Evolutionary conservation across 2,888 invertebrate species (phyloP), one percentile per base, ranked within the genome.

Genomic region (Catocala sponsa): DNA sequence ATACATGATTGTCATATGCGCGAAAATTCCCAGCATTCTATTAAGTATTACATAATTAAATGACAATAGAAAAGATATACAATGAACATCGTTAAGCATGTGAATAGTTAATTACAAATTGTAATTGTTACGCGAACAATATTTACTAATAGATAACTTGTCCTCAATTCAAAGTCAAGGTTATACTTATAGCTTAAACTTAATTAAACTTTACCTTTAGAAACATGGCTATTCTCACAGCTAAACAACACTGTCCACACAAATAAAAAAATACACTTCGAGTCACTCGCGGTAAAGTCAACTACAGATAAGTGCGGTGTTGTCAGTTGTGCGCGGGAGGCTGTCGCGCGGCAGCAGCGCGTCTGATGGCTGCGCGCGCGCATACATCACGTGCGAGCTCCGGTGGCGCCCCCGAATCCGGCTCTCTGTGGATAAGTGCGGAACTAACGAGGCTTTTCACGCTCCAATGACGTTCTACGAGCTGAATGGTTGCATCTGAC

Each of bases 361-460:
- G 89, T 92, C 92, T 92, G 92, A 80, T 75, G 79, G 70, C 70
- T 85, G 89, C 88, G 88, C 89, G 70, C 79, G 92, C 92, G 91
- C 89, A 86, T 83, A 78, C 87, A 89, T 93, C 93, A 94, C 92
- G 93, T 93, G 94, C 92, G 82, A 63, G 65, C 78, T 73, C 73
- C 65, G 64, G 78, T 85, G 85, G 93, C 92, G 92, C 93, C 88
- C 76, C 76, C 69, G 73, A 62, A 84, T 86, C 77, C 88, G 88
- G 87, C 74, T 74, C 76, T 66, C 47, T 59, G 86, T 84, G 93
- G 89, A 71, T 57, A 74, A 62, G 62, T 70, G 72, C 55, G 68
- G 90, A 87, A 93, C 89, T 91, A 91, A 88, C 90, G 85, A 83
- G 77, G 70, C 82, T 88, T 87, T 91, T 84, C 88, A 89, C 87